Conservation (phyloP, 2,888 invertebrate genomes). For the Hemithea aestivaria region DNA sequence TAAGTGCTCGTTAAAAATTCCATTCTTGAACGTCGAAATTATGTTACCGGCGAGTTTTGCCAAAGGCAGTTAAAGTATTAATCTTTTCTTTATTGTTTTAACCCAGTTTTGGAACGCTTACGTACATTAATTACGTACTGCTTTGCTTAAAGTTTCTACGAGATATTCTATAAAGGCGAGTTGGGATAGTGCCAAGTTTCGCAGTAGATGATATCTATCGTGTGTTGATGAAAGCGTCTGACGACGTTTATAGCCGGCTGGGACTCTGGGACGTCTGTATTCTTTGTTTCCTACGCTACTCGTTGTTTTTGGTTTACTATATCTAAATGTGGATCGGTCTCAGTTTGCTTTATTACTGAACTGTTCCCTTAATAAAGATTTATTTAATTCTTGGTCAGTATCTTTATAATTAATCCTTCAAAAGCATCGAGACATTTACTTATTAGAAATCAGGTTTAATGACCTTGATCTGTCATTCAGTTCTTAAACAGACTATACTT, state of each 20-base stretch:
- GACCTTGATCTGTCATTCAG: too few species aligned
- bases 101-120: slow-evolving; percentile 45
- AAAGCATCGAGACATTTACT: too few species aligned
- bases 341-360: too few species aligned
- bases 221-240: slow-evolving; percentile 22
- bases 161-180: slow-evolving; percentile 46
- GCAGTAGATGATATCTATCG: slow-evolving; percentile 26
- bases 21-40: slow-evolving; percentile 30
- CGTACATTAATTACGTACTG: slow-evolving; percentile 53
- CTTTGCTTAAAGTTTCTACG: slow-evolving; percentile 47
- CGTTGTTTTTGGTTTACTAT: slow-evolving; percentile 10
- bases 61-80: slow-evolving; percentile 37
- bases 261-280: slow-evolving; percentile 22
- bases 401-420: too few species aligned
- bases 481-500: not conserved
- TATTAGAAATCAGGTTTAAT: too few species aligned
- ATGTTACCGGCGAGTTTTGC: slow-evolving; percentile 27
- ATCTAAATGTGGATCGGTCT: too few species aligned
- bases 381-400: too few species aligned
- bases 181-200: slow-evolving; percentile 51
- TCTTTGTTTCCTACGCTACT: slow-evolving; percentile 15
- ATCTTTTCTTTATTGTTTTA: slow-evolving; percentile 48
- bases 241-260: slow-evolving; percentile 24
- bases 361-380: too few species aligned
- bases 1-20: slow-evolving; percentile 24